These are phyloP conservation scores for Eurosta solidaginis DNA, from an alignment of 1,140 invertebrate species.

Conservation along the genomic window DNA sequence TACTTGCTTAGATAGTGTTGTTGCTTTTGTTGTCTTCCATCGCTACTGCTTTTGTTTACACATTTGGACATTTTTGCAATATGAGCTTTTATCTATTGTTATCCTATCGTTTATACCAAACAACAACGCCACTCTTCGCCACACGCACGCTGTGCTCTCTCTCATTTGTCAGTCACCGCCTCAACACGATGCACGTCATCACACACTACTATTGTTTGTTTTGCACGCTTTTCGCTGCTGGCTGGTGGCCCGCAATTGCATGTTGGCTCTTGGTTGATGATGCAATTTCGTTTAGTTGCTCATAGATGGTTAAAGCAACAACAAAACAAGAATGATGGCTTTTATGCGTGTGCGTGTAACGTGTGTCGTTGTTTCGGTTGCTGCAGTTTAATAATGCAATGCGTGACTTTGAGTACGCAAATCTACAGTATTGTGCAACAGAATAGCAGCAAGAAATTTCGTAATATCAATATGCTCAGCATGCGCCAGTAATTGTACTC, in stretches of 20 bases:
- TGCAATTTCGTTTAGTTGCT: not conserved
- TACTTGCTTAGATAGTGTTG: not conserved
- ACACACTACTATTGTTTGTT: constrained; percentile 2
- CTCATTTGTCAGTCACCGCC: not conserved
- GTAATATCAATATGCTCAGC: too few relatives aligned
- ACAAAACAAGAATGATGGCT: not conserved
- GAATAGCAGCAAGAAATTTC: too few relatives aligned
- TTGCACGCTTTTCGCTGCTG: not conserved
- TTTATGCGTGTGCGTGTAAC: not conserved
- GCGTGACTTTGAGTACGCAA: not conserved
- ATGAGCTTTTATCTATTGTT: not conserved
- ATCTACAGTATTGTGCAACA: too few relatives aligned
- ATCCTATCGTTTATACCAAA: not conserved
- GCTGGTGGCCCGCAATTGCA: not conserved
- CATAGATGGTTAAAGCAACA: not conserved
- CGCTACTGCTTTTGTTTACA: not conserved
- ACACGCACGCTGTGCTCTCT: not conserved
- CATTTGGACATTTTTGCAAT: not conserved
- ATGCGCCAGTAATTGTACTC: too few relatives aligned
- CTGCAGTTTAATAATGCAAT: not conserved
- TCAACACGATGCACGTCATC: too few relatives aligned
- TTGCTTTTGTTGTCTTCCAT: not conserved
- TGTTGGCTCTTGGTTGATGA: not conserved
- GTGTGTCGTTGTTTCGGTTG: not conserved
- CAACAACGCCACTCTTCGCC: not conserved